Evolutionary conservation across 2,888 invertebrate species (phyloP).

Genomic region (Synanthedon vespiformis): DNA sequence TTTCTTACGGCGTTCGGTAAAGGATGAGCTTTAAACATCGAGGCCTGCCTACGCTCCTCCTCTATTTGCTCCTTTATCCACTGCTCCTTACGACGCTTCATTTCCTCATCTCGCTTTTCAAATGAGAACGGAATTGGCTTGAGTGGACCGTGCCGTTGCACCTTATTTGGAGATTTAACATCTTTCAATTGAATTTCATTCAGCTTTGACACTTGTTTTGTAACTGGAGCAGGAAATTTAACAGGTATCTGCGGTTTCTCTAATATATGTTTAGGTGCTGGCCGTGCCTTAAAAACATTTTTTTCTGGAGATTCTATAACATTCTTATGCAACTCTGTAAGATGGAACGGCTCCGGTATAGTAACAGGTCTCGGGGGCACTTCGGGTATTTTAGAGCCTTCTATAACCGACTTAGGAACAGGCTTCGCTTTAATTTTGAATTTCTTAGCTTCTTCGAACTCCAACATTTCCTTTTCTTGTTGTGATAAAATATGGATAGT

Average conservation of each 20-base stretch:
- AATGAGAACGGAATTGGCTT: slow-evolving; percentile 76
- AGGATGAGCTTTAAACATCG: slow-evolving; percentile 79
- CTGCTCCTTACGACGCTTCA: slow-evolving; percentile 70
- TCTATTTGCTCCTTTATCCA: slow-evolving; percentile 71
- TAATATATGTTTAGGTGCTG: slow-evolving; percentile 69
- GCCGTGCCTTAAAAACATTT: slow-evolving; percentile 71
- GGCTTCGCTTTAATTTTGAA: slow-evolving; percentile 77
- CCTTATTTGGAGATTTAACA: slow-evolving; percentile 1
- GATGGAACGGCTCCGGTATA: slow-evolving; percentile 73
- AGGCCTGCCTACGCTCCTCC: slow-evolving; percentile 69
- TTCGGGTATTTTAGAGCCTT: slow-evolving; percentile 60
- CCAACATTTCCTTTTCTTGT: slow-evolving; percentile 72
- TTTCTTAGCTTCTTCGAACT: slow-evolving; percentile 74
- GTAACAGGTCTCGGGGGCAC: slow-evolving; percentile 69
- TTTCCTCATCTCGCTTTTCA: slow-evolving; percentile 72
- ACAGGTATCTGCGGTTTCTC: slow-evolving; percentile 49
- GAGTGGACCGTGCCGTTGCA: slow-evolving; percentile 33
- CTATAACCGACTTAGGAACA: slow-evolving; percentile 70
- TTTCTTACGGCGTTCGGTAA: slow-evolving; percentile 66
- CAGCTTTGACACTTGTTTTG: slow-evolving; percentile 32
- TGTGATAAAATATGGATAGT: slow-evolving; percentile 65
- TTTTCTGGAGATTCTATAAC: slow-evolving; percentile 20
- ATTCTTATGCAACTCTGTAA: slow-evolving; percentile 69
- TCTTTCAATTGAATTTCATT: slow-evolving; percentile 11
- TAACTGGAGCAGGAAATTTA: slow-evolving; percentile 31